Evolutionary conservation across 2,888 invertebrate species (phyloP), one percentile per base, ranked within the genome.

Genomic region (Sturmia bella): DNA sequence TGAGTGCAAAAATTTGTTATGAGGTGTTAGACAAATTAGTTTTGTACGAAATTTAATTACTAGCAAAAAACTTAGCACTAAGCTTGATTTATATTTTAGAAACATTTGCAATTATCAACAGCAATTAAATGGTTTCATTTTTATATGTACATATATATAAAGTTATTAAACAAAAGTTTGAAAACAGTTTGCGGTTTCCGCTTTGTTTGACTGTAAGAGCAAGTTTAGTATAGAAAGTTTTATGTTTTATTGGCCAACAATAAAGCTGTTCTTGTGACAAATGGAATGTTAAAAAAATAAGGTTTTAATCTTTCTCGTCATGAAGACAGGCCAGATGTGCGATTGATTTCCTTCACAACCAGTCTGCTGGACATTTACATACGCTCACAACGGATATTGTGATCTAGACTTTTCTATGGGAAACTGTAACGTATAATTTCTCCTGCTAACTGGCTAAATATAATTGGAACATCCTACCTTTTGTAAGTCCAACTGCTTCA

Each of bases 21-120:
- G 15, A 13, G 59, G 19, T 57, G 19, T 39, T 13, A 32, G 43
- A 19, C 27, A 63, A 63, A 64, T 54, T 50, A 21, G 5, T 17
- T 17, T 5, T 52, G 19, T 61, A 37, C 37, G 9, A 57, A 12
- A 37, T 21, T 24, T 17, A 56, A 43, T 54, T 56, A 43, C 9
- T 45, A 45, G 21, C 11, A 37, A 70, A 41, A 70, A 24, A 48
- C 63, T 50, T 39, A 50, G 39, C n/a, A n/a, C n/a, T n/a, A n/a
- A 64, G 43, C 54, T n/a, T 74, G 19, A 37, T 13, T 15, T 17
- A 41, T 24, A 32, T 50, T 13, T 17, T 4, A 57, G 24, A 43
- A 1, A 57, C 13, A 24, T 48, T 32, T 11, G 27, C 19, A 13
- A 19, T 64, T 48, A 13, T 5, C 43, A 61, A 15, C 6, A 7